Conservation (phyloP, 2,888 invertebrate species). For the Xestoiulus laeticollis region DNA sequence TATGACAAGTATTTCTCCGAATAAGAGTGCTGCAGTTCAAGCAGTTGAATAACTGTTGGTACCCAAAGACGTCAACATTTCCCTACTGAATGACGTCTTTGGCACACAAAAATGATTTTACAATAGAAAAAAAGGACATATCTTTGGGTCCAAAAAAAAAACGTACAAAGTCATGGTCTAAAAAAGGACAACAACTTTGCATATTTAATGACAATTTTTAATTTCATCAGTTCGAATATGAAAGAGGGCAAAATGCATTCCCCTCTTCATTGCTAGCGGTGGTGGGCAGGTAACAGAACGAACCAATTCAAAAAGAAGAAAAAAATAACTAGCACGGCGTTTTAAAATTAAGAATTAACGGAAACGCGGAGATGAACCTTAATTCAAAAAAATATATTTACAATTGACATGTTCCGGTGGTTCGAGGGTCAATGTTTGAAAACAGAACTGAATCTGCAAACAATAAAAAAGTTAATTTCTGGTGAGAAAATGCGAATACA, state of each 20-base stretch:
- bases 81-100: no score
- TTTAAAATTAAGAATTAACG: conserved; percentile 8
- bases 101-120: no score
- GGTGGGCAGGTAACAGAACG: not conserved
- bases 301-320: not conserved
- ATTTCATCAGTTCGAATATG: conserved; percentile 10
- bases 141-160: no score
- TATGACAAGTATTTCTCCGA: no score
- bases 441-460: not conserved
- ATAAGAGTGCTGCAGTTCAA: no score
- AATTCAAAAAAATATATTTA: conserved; percentile 32
- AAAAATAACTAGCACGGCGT: conserved; percentile 16
- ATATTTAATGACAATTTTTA: conserved; percentile 17
- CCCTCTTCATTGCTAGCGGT: conserved; percentile 9
- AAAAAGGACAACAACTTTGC: not conserved
- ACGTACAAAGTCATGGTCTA: not conserved
- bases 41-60: no score
- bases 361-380: not conserved
- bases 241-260: not conserved
- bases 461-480: not conserved
- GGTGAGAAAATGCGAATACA: conserved; percentile 1
- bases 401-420: not conserved
- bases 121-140: no score
- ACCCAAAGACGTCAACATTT: no score
- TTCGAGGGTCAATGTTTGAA: not conserved